These are phyloP conservation scores for Psittacara wagleri DNA, from an alignment of 2,113 vertebrate genomes.

Conservation along the genomic window DNA sequence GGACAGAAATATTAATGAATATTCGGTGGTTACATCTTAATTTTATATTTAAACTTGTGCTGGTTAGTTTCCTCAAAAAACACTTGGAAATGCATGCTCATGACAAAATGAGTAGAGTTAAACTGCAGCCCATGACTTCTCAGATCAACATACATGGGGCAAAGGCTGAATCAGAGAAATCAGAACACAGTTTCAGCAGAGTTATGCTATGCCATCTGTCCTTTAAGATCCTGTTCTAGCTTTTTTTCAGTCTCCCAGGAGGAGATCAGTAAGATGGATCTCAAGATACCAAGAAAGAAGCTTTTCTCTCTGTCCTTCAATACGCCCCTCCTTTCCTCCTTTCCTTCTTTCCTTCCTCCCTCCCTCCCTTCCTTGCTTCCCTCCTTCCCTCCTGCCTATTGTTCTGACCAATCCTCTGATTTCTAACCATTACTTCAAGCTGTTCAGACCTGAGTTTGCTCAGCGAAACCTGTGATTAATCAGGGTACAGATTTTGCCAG, in stretches of 20 bases:
- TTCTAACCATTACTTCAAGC: background rate
- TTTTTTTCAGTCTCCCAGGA: background rate
- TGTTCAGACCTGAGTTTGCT: background rate
- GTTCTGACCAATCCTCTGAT: background rate
- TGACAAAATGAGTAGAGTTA: background rate
- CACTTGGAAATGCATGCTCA: background rate
- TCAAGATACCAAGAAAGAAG: background rate
- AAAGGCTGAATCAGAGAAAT: slow-evolving; percentile 19
- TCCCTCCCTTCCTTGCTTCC: rapidly evolving
- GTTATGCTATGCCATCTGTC: slow-evolving; percentile 28
- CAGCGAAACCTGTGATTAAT: background rate
- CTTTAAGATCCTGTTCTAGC: background rate
- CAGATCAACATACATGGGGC: background rate
- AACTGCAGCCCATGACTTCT: background rate
- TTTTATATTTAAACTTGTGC: background rate
- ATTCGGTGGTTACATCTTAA: background rate
- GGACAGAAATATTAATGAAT: background rate
- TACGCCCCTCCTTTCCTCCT: background rate
- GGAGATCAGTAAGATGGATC: background rate
- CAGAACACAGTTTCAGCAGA: slow-evolving; percentile 8
- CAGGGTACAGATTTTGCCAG: background rate
- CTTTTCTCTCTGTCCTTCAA: background rate
- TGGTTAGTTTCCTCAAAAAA: background rate
- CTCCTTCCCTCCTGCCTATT: background rate
- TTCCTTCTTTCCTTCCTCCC: rapidly evolving